Conservation (phyloP, 2,797 vertebrate species). For the Amblyraja radiata region DNA sequence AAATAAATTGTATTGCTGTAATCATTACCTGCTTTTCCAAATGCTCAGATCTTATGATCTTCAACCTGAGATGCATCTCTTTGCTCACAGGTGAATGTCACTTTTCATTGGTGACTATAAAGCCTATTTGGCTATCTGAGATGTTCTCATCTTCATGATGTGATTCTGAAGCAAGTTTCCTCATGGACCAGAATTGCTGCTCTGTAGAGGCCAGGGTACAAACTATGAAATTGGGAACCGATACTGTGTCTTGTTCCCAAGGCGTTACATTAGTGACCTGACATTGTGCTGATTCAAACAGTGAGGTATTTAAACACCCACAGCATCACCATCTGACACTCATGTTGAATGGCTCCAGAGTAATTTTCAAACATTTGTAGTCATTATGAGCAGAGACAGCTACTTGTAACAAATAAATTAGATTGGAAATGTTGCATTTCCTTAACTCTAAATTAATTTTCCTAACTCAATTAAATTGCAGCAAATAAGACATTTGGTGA, state of each 20-base stretch:
- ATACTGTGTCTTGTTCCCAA: slow-evolving; percentile 3
- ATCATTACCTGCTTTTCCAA: not conserved
- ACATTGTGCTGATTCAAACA: slow-evolving; percentile 15
- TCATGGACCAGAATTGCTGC: not conserved
- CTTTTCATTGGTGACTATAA: not conserved
- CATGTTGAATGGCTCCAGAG: not conserved
- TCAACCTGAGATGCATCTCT: not conserved
- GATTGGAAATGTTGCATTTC: slow-evolving; percentile 20
- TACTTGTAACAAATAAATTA: slow-evolving; percentile 31
- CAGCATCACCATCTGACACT: slow-evolving; percentile 29
- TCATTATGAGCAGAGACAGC: not conserved
- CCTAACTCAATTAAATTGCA: slow-evolving; percentile 33
- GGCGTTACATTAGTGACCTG: slow-evolving; percentile 25
- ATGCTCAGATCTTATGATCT: not conserved
- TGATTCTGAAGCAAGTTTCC: not conserved
- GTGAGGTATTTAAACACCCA: slow-evolving; percentile 6
- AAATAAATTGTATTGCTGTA: not conserved
- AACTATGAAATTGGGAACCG: slow-evolving; percentile 5
- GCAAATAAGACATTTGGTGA: slow-evolving; percentile 30
- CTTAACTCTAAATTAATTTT: slow-evolving; percentile 28
- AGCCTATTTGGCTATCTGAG: no score
- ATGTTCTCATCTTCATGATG: not conserved
- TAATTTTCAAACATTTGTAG: slow-evolving; percentile 32
- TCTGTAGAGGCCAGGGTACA: not conserved
- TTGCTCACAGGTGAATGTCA: not conserved